Evolutionary conservation across 1,140 invertebrate genomes (phyloP), one percentile per base, ranked within the genome.

Genomic region (Steinernema khuongi): DNA sequence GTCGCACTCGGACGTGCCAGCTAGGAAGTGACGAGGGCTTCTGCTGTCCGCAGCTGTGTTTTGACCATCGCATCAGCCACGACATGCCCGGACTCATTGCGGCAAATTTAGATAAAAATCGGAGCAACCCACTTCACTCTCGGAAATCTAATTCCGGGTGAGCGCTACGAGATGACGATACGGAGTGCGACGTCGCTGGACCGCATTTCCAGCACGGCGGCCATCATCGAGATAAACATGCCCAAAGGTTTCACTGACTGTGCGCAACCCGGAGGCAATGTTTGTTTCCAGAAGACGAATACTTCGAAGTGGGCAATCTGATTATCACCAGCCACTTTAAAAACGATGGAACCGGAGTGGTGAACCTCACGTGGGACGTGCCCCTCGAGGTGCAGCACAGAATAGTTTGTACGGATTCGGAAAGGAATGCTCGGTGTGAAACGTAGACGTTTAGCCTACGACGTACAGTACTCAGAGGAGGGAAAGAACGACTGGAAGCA

Each of bases 351-450:
- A 43, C 50, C 17, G 83, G 83, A 33, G 75, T 71, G 19, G 83
- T 85, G 11, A 84, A 85, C 67, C 70, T 84, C 19, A 84, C 80
- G 0, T 84, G 83, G 83, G 83, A 85, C 68, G 82, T 84, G 0
- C 82, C 82, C 1, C 66, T 75, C 19, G 30, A 75, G 36, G 74
- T 83, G 69, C 31, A 26, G 14, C 70, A 70, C 31, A 80, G 75
- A 69, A 80, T 84, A 50, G 36, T 41, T 28, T 73, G 83, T 84
- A 43, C 73, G 77, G 29, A 19, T 75, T 18, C 1, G 18, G 1
- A 26, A 60, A 7, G 4, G 50, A 60, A 4, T 22, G 50, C 22
- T 22, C n/a, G n/a, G 7, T 11, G 7, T 41, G 36, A 70, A 43
- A 2, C 14, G 31, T n/a, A n/a, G n/a, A n/a, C 22, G 67, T 81